A percentile compares a stretch with the other conserved stretches of the same genome.
These are phyloP conservation scores for Coreius guichenoti DNA, from an alignment of 2,797 vertebrate species.

Conservation along the genomic window DNA sequence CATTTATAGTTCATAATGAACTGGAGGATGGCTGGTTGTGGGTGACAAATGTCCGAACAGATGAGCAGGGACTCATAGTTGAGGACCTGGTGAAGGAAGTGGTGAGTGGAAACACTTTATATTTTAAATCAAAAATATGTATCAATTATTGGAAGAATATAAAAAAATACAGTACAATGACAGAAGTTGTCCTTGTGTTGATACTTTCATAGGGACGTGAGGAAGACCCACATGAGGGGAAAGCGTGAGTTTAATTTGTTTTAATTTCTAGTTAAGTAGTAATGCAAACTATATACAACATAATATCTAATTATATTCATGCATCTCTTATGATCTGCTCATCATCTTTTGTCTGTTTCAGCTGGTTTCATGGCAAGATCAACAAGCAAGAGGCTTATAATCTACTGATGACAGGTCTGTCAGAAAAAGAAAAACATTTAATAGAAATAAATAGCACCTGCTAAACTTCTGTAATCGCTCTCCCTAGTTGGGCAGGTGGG, in stretches of 20 bases:
- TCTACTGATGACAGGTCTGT: constrained; percentile 94
- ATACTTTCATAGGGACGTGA: constrained; percentile 86
- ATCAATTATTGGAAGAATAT: neutral
- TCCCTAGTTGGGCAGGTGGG: constrained; percentile 85
- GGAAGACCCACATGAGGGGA: constrained; percentile 99
- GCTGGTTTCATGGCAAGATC: constrained; percentile 99
- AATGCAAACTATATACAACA: constrained; percentile 28
- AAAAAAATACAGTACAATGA: neutral
- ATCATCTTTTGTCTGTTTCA: constrained; percentile 67
- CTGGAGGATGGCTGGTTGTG: constrained; percentile 99
- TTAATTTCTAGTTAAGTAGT: neutral
- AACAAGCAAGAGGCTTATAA: constrained; percentile 98
- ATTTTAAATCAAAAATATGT: neutral
- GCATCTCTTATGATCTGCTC: neutral
- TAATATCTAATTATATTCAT: constrained; percentile 16
- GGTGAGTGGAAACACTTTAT: constrained; percentile 77
- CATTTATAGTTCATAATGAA: constrained; percentile 99
- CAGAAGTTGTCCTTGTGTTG: neutral
- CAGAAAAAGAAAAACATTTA: neutral
- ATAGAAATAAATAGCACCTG: neutral
- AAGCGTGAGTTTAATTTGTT: constrained; percentile 86
- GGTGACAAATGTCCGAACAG: constrained; percentile 96
- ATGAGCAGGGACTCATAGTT: constrained; percentile 98
- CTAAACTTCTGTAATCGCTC: constrained; percentile 11
- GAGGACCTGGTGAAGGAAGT: constrained; percentile 96